Conservation (phyloP, 2,113 vertebrate genomes). For the Ptilorrhoa leucosticta region DNA sequence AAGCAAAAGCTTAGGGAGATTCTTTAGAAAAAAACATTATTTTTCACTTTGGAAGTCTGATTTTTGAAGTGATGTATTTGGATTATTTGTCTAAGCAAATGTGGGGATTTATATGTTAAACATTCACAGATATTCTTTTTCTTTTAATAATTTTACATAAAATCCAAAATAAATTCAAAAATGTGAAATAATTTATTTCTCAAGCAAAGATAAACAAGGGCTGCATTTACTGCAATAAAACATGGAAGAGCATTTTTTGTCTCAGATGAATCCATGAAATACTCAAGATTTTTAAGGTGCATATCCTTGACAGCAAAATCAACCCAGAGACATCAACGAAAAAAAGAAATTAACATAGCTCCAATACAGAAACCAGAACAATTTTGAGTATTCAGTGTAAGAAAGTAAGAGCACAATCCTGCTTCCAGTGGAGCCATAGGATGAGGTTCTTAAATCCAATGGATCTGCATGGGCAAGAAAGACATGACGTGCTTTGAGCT, state of each 20-base stretch:
- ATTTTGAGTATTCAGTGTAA: not conserved
- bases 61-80: not conserved
- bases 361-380: fast-evolving
- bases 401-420: not conserved
- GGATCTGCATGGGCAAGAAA: not conserved
- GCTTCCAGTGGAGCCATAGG: not conserved
- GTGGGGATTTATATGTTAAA: not conserved
- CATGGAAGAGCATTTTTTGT: not conserved
- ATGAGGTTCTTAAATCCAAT: not conserved
- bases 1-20: not conserved
- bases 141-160: not conserved
- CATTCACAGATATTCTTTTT: not conserved
- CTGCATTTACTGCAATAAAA: not conserved
- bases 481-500: not conserved
- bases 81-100: not conserved
- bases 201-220: not conserved
- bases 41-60: not conserved
- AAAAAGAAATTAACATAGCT: not conserved
- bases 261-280: not conserved
- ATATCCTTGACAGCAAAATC: not conserved
- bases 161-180: not conserved
- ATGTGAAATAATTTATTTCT: not conserved
- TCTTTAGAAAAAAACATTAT: fast-evolving
- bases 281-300: not conserved
- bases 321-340: not conserved